Conservation (phyloP, 2,888 invertebrate genomes). For the Ochropleura leucogaster region DNA sequence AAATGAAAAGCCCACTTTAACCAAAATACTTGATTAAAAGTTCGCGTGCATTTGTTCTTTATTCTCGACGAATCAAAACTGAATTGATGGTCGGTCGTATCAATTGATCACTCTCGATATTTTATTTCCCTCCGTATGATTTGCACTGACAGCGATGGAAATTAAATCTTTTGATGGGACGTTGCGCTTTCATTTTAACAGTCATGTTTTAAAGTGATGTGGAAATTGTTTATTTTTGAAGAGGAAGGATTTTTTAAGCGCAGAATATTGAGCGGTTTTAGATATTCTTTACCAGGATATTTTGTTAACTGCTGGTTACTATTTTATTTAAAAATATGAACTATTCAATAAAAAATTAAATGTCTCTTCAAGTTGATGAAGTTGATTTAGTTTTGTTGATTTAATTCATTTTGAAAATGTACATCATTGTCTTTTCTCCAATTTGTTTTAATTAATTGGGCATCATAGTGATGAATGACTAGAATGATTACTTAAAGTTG, state of each 20-base stretch:
- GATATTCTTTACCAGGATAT: constrained; percentile 12
- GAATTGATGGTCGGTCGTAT: constrained; percentile 47
- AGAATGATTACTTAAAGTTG: constrained; percentile 1
- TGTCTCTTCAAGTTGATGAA: too few relatives aligned
- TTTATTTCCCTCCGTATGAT: constrained; percentile 56
- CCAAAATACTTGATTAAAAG: constrained; percentile 51
- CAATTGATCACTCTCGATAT: constrained; percentile 54
- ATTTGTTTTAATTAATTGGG: background rate
- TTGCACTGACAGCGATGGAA: constrained; percentile 62
- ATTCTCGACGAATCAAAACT: constrained; percentile 45
- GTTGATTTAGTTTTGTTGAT: too few relatives aligned
- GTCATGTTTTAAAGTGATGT: constrained; percentile 40
- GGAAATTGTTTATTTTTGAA: constrained; percentile 35
- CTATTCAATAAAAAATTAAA: background rate
- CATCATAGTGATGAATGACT: background rate
- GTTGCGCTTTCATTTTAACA: constrained; percentile 44
- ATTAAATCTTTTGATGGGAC: constrained; percentile 63
- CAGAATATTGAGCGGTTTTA: constrained; percentile 3
- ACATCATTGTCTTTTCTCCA: background rate
- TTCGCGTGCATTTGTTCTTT: constrained; percentile 37
- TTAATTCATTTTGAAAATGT: too few relatives aligned
- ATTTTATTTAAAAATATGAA: background rate
- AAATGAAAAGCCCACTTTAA: constrained; percentile 18
- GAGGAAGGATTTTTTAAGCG: background rate
- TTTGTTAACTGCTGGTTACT: background rate